Percentiles rank a stretch among this genome's conserved stretches.
Evolutionary conservation across 1,140 invertebrate genomes (phyloP).

Genomic region (Parapsyche elsis): DNA sequence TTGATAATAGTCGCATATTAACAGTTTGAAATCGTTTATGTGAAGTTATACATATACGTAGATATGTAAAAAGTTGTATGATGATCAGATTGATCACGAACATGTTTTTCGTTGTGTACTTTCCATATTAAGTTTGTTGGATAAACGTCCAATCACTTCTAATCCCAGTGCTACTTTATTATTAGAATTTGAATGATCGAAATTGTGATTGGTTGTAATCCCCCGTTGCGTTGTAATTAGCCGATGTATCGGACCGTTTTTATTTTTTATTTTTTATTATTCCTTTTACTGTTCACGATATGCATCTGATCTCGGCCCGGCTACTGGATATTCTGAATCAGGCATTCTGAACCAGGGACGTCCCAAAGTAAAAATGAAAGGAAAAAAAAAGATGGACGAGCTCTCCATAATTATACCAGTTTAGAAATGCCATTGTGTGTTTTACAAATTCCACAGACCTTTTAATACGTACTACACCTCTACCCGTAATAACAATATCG

Average conservation of each 20-base stretch:
- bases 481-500: conserved; percentile 26
- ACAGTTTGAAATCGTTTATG: too few relatives aligned
- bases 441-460: conserved; percentile 37
- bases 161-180: background rate
- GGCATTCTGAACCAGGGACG: background rate
- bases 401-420: background rate
- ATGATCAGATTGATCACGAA: too few relatives aligned
- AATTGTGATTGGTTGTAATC: background rate
- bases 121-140: background rate
- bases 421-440: conserved; percentile 30
- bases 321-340: conserved; percentile 2
- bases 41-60: too few relatives aligned
- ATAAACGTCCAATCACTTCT: conserved; percentile 15
- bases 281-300: background rate
- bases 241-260: background rate
- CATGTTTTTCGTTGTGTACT: too few relatives aligned
- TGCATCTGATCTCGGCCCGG: background rate
- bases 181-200: conserved; percentile 21
- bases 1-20: too few relatives aligned
- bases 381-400: background rate
- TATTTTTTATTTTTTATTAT: background rate
- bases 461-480: conserved; percentile 20
- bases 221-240: conserved; percentile 13
- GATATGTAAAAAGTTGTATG: too few relatives aligned
- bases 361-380: background rate